These are phyloP conservation scores for Lepilemur ruficaudatus DNA, from an alignment of 2,797 vertebrate species.

Conservation along the genomic window DNA sequence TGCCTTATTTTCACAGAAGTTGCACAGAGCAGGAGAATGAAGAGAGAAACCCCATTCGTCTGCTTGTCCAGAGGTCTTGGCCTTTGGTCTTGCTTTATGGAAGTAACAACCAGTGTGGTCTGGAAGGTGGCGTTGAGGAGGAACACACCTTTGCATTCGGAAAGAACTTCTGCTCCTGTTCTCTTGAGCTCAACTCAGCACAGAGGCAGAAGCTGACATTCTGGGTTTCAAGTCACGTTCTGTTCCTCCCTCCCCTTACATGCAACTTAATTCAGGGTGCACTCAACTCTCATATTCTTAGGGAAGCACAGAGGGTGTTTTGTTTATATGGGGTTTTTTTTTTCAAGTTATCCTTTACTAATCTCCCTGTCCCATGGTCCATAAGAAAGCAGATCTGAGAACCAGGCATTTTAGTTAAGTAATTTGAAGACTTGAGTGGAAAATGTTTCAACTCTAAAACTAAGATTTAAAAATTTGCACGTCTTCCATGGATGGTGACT, in stretches of 20 bases:
- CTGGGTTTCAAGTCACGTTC: not conserved
- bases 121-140: not conserved
- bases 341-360: not conserved
- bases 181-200: not conserved
- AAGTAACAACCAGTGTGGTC: not conserved
- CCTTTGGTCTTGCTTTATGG: not conserved
- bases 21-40: not conserved
- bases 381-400: not conserved
- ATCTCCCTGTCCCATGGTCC: not conserved
- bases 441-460: not conserved
- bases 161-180: not conserved
- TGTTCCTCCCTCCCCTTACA: not conserved
- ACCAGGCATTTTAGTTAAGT: not conserved
- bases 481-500: not conserved
- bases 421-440: not conserved
- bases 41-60: not conserved
- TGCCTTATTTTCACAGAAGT: not conserved
- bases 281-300: not conserved
- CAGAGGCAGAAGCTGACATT: not conserved
- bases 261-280: not conserved
- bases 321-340: not conserved
- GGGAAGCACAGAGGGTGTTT: not conserved
- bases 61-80: not conserved
- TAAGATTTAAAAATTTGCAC: not conserved
- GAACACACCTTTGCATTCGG: not conserved